Evolutionary conservation across 2,888 invertebrate species (phyloP).

Genomic region (Parasteatoda lunata): DNA sequence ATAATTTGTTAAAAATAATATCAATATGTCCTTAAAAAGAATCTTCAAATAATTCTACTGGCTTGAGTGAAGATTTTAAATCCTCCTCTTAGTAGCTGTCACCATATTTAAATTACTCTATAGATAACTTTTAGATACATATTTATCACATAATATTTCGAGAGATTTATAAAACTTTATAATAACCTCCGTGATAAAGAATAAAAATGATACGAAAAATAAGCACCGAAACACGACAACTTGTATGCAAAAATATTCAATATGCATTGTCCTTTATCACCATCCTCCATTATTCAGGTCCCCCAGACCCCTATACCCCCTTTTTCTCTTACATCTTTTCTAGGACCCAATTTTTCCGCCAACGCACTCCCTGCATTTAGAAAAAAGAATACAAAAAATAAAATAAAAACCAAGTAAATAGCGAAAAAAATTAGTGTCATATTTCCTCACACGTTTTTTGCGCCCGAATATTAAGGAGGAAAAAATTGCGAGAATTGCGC

Average conservation of each 20-base stretch:
- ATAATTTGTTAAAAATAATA: too few relatives aligned
- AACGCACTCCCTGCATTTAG: too few relatives aligned
- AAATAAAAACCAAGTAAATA: not conserved
- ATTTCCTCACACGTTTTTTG: not conserved
- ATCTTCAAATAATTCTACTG: too few relatives aligned
- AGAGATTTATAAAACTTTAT: slow-evolving; percentile 41
- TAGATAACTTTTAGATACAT: too few relatives aligned
- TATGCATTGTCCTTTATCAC: slow-evolving; percentile 36
- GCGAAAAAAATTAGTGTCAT: slow-evolving; percentile 12
- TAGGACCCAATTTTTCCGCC: too few relatives aligned
- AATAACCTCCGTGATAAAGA: slow-evolving; percentile 33
- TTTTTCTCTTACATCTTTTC: too few relatives aligned
- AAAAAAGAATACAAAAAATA: not conserved
- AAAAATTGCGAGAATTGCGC: not conserved
- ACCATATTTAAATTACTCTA: too few relatives aligned
- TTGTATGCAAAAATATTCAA: slow-evolving; percentile 61
- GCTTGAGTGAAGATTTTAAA: too few relatives aligned
- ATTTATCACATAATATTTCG: too few relatives aligned
- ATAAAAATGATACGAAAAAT: slow-evolving; percentile 3
- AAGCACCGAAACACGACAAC: slow-evolving; percentile 38
- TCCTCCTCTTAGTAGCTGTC: too few relatives aligned
- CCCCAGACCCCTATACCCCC: not conserved
- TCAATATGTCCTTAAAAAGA: too few relatives aligned
- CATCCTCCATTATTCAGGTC: slow-evolving; percentile 43
- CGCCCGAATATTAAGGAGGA: slow-evolving; percentile 9